Percentiles rank a stretch among this genome's conserved stretches.
These are phyloP conservation scores for Tenthredo distinguenda DNA, from an alignment of 2,888 invertebrate species.

Conservation along the genomic window DNA sequence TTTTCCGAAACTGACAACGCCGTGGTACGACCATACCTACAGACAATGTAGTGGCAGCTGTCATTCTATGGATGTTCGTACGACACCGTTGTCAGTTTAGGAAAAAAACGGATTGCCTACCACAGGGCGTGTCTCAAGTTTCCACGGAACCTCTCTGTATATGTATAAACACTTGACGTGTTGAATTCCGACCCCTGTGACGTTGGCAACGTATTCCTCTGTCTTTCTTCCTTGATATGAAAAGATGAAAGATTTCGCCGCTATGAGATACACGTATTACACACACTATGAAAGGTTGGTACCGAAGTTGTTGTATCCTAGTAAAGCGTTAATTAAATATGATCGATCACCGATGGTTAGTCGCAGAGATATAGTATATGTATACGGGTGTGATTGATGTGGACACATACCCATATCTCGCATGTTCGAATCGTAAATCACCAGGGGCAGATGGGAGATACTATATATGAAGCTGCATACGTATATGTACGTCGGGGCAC, in stretches of 20 bases:
- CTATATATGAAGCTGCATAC: not conserved
- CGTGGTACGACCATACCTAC: too few species aligned
- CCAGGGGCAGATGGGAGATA: constrained; percentile 37
- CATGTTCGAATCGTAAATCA: constrained; percentile 24
- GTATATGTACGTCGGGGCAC: not conserved
- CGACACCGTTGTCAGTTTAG: too few species aligned
- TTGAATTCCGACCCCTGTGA: too few species aligned
- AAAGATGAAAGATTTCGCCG: constrained; percentile 18
- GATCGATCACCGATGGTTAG: constrained; percentile 45
- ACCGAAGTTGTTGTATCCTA: not conserved
- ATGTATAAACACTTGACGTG: too few species aligned
- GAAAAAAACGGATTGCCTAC: too few species aligned
- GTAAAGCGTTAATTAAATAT: constrained; percentile 54
- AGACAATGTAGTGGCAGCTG: too few species aligned
- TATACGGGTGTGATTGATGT: constrained; percentile 33
- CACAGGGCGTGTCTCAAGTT: too few species aligned
- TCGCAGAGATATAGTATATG: constrained; percentile 1
- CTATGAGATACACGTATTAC: not conserved
- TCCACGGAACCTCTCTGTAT: too few species aligned
- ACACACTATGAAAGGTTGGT: not conserved
- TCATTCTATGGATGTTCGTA: too few species aligned
- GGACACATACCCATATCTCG: constrained; percentile 3
- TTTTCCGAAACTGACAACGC: too few species aligned
- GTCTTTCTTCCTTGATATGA: too few species aligned
- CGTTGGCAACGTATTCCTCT: too few species aligned